Base-by-base conservation (phyloP, 2,797 vertebrate genomes). In the Potorous gilbertii region DNA sequence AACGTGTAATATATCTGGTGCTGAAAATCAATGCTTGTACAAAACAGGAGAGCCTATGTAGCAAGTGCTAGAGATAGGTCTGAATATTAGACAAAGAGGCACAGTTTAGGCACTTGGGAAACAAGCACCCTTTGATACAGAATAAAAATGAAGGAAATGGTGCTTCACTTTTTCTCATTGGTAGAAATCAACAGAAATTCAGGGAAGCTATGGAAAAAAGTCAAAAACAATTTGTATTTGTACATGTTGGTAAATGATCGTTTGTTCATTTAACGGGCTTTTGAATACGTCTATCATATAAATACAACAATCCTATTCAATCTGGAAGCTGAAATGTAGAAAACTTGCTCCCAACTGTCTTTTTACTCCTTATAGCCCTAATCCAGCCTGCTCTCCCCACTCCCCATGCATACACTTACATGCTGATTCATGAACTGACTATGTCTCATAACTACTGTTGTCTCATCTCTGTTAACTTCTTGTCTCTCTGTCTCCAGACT, bases 151-250 rank as follows among this genome's bases (percentile, higher is more conserved):
- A 50, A 16, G 54, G 93, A 93, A 94, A 46, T 52, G 11, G 31
- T 55, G 91, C 89, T 46, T 12, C 8, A 87, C 18, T 10, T 94
- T 89, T 94, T 90, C 46, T 91, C 62, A n/a, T 40, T 28, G n/a
- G 50, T 5, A 59, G 87, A 12, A 95, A 94, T 97, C 91, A 90
- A 54, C 50, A 74, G 81, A 91, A 40, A 90, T 9, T 2, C 27
- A 40, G 4, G 46, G 90, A 92, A 81, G 54, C 52, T 21, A 46
- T 87, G 40, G 13, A 12, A 55, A 55, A 66, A n/a, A 54, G 6
- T 31, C 27, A 10, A 92, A 59, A 18, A n/a, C 2, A 28, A 40
- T 27, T 46, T 50, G 54, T n/a, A 90, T 87, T 55, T 54, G n/a
- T 14, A 21, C 11, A 56, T 31, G 27, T 29, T 40, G 24, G n/a